Percentiles rank a stretch among this genome's conserved stretches.
phyloP scores from a whole-genome alignment of 2,113 vertebrate genomes.

The Rhabdomys dilectus region DNA sequence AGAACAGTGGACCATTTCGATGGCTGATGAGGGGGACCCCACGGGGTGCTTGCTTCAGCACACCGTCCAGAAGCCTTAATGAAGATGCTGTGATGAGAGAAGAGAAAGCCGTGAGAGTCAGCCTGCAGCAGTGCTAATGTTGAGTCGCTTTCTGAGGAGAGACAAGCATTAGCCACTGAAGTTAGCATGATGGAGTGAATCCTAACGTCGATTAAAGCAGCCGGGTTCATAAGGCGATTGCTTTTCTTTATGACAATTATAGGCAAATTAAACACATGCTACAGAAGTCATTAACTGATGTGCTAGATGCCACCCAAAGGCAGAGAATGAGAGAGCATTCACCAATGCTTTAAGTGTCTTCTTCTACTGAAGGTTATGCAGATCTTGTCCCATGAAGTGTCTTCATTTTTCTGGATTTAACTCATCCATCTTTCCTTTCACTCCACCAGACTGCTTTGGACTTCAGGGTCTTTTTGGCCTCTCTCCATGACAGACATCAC shows the following conservation, averaged over 20 bases:
- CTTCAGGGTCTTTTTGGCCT: not conserved
- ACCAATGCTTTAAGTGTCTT: not conserved
- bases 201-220: slow-evolving; percentile 6
- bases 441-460: not conserved
- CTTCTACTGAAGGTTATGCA: slow-evolving; percentile 25
- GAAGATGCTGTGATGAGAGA: not conserved
- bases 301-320: not conserved
- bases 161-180: not conserved
- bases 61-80: not conserved
- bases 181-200: not conserved
- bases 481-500: not conserved
- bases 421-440: slow-evolving; percentile 34
- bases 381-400: not conserved
- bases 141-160: not conserved
- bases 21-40: not conserved
- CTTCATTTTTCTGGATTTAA: slow-evolving; percentile 13
- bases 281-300: slow-evolving; percentile 39
- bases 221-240: not conserved
- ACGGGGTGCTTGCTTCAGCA: not conserved
- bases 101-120: not conserved
- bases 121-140: not conserved
- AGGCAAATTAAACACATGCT: slow-evolving; percentile 36
- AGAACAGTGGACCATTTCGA: not conserved
- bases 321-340: slow-evolving; percentile 13
- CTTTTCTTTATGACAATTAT: slow-evolving; percentile 55